Conservation (phyloP, 2,888 invertebrate species). For the Dynastes hyllus region DNA sequence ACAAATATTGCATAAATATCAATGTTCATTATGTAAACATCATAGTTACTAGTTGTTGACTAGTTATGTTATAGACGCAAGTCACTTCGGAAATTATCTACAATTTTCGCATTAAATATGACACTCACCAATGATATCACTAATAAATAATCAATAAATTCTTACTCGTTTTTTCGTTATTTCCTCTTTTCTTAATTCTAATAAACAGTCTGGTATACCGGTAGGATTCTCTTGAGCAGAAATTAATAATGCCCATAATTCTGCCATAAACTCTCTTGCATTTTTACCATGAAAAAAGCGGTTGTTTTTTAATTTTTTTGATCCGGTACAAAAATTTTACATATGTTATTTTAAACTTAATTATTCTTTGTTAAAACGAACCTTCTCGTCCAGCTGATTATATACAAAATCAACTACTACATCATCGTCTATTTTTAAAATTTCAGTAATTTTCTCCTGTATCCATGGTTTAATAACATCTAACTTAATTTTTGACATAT, state of each 20-base stretch:
- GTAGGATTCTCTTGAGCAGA: conserved; percentile 96
- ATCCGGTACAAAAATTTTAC: conserved; percentile 86
- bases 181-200: conserved; percentile 98
- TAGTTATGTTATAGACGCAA: background rate
- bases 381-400: conserved; percentile 97
- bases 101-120: conserved; percentile 9
- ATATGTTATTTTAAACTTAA: conserved; percentile 43
- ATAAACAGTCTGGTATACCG: conserved; percentile 95
- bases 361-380: conserved; percentile 67
- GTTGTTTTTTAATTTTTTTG: conserved; percentile 99
- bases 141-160: conserved; percentile 50
- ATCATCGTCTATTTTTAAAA: conserved; percentile 98
- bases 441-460: conserved; percentile 95
- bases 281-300: conserved; percentile 98
- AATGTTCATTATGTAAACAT: no score
- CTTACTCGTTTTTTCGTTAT: conserved; percentile 90
- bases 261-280: conserved; percentile 97
- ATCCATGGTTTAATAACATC: conserved; percentile 99
- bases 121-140: background rate
- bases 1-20: no score
- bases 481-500: conserved; percentile 98
- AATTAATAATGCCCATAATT: conserved; percentile 95
- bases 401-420: conserved; percentile 99
- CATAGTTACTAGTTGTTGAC: no score
- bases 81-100: background rate